phyloP scores from a whole-genome alignment of 2,888 invertebrate genomes.

The Uloborus plumipes region DNA sequence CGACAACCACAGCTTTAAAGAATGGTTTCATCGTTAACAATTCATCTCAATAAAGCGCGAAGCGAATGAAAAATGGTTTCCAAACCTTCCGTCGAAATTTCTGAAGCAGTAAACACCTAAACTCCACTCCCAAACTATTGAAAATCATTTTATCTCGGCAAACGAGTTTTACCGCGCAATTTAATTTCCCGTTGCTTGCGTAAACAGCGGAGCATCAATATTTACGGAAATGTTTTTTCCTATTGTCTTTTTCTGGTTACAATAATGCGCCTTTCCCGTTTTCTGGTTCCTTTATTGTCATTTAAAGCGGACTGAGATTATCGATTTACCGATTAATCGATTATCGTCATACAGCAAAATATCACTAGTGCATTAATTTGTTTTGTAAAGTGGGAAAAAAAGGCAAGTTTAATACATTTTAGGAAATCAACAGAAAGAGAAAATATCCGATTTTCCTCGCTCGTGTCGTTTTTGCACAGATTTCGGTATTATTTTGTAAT shows the following conservation, averaged over 20 bases:
- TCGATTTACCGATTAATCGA: conserved; percentile 53
- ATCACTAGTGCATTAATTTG: conserved; percentile 14
- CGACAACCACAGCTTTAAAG: no score
- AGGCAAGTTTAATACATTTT: conserved; percentile 18
- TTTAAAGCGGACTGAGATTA: conserved; percentile 33
- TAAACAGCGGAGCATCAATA: conserved; percentile 39
- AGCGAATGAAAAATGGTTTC: conserved; percentile 38
- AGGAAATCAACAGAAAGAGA: background rate
- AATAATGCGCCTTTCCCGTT: conserved; percentile 6
- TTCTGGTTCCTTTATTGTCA: conserved; percentile 31
- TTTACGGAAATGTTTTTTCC: conserved; percentile 4
- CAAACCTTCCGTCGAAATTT: conserved; percentile 22
- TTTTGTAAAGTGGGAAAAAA: conserved; percentile 9
- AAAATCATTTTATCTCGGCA: conserved; percentile 58
- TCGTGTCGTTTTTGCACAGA: no score
- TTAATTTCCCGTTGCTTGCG: conserved; percentile 49
- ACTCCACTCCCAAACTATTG: conserved; percentile 51
- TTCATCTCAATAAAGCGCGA: conserved; percentile 58
- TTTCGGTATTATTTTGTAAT: no score
- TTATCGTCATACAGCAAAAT: conserved; percentile 13
- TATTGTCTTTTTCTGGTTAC: conserved; percentile 16
- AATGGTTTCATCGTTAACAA: conserved; percentile 21
- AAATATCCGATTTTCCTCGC: no score
- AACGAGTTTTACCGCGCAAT: conserved; percentile 56
- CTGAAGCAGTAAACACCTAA: conserved; percentile 29